A percentile compares a stretch with the other conserved stretches of the same genome.
Conservation (phyloP, 2,113 vertebrate genomes). For the Lepus americanus region DNA sequence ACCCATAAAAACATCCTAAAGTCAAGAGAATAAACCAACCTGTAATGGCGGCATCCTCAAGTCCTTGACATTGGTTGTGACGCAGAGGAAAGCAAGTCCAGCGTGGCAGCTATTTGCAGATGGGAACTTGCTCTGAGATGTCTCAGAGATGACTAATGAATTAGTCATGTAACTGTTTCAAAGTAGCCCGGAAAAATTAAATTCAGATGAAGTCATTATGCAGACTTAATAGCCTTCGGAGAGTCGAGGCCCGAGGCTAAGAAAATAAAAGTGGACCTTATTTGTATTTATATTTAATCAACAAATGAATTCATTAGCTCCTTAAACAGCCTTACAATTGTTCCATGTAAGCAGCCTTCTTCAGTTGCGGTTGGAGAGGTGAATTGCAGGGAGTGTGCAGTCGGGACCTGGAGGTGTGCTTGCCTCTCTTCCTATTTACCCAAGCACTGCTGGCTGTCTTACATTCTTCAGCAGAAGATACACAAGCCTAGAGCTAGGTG, state of each 20-base stretch:
- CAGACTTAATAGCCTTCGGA: neutral
- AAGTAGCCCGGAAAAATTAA: constrained; percentile 34
- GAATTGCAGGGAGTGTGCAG: fast-evolving
- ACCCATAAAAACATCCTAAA: neutral
- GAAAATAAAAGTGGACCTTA: constrained; percentile 58
- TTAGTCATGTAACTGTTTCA: neutral
- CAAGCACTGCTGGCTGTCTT: neutral
- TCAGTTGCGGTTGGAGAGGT: neutral
- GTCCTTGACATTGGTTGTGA: neutral
- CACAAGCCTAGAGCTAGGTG: too few relatives aligned
- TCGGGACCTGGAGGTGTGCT: fast-evolving
- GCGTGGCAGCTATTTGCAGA: neutral
- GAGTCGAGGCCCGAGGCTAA: constrained; percentile 54
- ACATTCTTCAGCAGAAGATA: neutral
- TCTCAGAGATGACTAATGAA: constrained; percentile 22
- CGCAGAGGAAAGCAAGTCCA: neutral
- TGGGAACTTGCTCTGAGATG: neutral
- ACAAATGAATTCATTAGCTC: constrained; percentile 51
- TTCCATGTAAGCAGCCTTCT: neutral
- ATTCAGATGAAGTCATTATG: constrained; percentile 64
- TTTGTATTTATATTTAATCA: constrained; percentile 52
- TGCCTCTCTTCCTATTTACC: neutral
- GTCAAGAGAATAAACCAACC: neutral
- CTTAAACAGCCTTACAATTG: neutral
- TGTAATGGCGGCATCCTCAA: neutral